These are phyloP conservation scores for Manis crassicaudata DNA, from an alignment of 2,797 vertebrate genomes.

Conservation along the genomic window DNA sequence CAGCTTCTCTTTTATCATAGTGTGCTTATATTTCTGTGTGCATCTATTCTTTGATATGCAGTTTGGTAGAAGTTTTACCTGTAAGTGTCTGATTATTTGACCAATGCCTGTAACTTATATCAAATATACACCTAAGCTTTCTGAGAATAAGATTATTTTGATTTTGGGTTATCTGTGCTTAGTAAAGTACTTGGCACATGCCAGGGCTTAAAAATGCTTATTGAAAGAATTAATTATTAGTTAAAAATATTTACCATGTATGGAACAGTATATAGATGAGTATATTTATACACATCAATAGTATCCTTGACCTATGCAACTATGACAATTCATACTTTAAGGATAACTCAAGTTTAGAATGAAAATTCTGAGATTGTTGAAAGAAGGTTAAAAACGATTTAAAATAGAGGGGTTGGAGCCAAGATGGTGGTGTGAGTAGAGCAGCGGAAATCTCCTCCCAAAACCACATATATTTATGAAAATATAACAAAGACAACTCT, in stretches of 20 bases:
- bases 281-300: not conserved
- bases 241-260: not conserved
- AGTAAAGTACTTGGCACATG: not conserved
- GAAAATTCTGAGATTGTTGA: not conserved
- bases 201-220: not conserved
- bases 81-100: not conserved
- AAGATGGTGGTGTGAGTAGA: too few species aligned
- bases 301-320: not conserved
- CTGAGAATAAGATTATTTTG: not conserved
- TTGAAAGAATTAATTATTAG: not conserved
- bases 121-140: not conserved
- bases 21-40: not conserved
- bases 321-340: not conserved
- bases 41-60: not conserved
- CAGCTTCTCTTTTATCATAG: not conserved
- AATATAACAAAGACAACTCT: too few species aligned
- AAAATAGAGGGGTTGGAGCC: not conserved
- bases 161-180: not conserved
- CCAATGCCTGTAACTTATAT: not conserved
- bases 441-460: too few species aligned
- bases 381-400: not conserved
- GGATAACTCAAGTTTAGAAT: not conserved
- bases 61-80: not conserved
- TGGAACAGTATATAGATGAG: not conserved
- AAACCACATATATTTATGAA: too few species aligned